Evolutionary conservation across 2,113 vertebrate genomes (phyloP).

Genomic region (Spermophilus dauricus): DNA sequence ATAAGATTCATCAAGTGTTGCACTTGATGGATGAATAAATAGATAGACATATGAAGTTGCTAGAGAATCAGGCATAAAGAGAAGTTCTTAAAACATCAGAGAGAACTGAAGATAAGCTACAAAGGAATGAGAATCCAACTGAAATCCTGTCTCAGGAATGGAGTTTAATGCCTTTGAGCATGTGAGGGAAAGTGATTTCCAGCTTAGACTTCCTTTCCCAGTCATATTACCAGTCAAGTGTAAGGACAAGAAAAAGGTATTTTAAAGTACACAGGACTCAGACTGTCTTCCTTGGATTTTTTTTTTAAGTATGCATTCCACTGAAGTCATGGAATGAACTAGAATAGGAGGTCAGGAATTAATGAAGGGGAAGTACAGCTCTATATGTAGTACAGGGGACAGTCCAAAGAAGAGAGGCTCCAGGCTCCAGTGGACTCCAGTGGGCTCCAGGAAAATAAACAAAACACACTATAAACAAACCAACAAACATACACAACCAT

Average conservation of each 20-base stretch:
- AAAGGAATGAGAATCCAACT: neutral
- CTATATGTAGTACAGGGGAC: neutral
- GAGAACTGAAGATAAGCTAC: slow-evolving; percentile 29
- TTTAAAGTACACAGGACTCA: neutral
- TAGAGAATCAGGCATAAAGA: slow-evolving; percentile 10
- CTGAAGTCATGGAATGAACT: neutral
- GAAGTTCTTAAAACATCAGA: neutral
- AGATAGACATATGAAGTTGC: neutral
- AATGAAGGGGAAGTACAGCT: neutral
- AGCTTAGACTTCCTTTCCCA: neutral
- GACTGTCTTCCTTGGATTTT: neutral
- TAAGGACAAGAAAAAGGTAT: neutral
- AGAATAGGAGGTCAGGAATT: neutral
- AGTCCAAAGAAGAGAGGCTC: neutral
- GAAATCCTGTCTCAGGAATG: neutral
- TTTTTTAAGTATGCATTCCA: neutral
- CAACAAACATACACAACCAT: neutral
- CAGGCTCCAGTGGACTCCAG: neutral
- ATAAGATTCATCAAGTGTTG: neutral
- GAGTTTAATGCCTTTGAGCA: neutral
- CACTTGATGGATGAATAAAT: neutral
- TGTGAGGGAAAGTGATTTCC: neutral
- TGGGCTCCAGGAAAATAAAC: neutral
- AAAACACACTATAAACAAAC: too few species aligned
- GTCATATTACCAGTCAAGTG: neutral